phyloP scores from a whole-genome alignment of 2,113 vertebrate genomes.

The Scartelaos histophorus region DNA sequence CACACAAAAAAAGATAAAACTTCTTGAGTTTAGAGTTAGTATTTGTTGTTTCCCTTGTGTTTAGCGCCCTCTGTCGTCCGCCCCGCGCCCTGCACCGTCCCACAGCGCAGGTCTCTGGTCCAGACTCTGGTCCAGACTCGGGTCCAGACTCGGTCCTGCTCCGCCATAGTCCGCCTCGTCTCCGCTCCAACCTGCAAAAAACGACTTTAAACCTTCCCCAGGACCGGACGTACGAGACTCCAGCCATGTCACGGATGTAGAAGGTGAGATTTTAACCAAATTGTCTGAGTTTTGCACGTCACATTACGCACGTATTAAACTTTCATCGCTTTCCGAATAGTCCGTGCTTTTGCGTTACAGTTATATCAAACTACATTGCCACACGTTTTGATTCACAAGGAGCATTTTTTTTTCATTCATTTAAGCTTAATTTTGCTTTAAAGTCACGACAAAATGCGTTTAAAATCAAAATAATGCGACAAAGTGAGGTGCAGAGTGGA shows the following conservation, averaged over 20 bases:
- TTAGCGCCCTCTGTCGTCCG: not conserved
- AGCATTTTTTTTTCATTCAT: not conserved
- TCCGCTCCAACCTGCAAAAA: not conserved
- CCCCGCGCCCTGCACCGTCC: not conserved
- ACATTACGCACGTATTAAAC: not conserved
- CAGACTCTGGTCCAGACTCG: not conserved
- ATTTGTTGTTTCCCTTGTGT: not conserved
- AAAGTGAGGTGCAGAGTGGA: not conserved
- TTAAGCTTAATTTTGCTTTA: not conserved
- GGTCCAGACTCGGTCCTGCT: slow-evolving; percentile 16
- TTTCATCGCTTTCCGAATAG: not conserved
- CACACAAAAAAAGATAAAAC: too few relatives aligned
- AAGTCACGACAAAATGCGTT: not conserved
- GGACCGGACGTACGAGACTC: not conserved
- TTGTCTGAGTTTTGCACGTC: not conserved
- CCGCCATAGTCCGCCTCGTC: slow-evolving; percentile 7
- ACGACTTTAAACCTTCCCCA: not conserved
- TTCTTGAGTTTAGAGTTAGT: too few relatives aligned
- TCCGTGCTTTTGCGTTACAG: not conserved
- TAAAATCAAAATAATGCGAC: not conserved
- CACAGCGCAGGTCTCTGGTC: not conserved
- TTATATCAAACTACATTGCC: not conserved
- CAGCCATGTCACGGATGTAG: slow-evolving; percentile 6
- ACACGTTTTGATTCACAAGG: not conserved
- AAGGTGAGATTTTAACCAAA: slow-evolving; percentile 24